These are phyloP conservation scores for Trachymyrmex cornetzi DNA, from an alignment of 1,140 invertebrate genomes.

Conservation along the genomic window DNA sequence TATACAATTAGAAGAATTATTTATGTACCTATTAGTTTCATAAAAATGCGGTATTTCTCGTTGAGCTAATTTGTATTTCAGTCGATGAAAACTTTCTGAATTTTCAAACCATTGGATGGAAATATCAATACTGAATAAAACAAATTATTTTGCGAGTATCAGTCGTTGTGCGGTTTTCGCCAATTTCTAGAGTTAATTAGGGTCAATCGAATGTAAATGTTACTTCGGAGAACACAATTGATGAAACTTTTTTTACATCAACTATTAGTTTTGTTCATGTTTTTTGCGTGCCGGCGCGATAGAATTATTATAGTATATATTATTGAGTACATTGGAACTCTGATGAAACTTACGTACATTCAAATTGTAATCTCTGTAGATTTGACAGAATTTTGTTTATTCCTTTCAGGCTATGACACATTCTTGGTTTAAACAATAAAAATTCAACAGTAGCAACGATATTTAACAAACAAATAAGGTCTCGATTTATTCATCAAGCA, in stretches of 20 bases:
- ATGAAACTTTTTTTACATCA: conserved; percentile 16
- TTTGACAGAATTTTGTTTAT: neutral
- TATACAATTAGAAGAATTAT: conserved; percentile 20
- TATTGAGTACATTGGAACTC: neutral
- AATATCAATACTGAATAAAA: conserved; percentile 44
- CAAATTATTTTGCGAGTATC: conserved; percentile 1
- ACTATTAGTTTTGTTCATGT: neutral
- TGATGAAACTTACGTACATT: neutral
- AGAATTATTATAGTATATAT: conserved; percentile 14
- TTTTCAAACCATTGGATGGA: neutral
- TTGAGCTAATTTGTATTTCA: neutral
- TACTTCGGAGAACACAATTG: conserved; percentile 20
- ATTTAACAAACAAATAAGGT: conserved; percentile 27
- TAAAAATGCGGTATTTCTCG: neutral
- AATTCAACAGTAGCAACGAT: neutral
- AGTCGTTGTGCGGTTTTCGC: neutral
- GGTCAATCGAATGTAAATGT: conserved; percentile 55
- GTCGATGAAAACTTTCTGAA: neutral
- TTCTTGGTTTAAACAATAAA: neutral
- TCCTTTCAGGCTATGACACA: neutral
- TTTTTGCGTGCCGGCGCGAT: neutral
- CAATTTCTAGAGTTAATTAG: conserved; percentile 44
- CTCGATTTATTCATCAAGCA: conserved; percentile 39
- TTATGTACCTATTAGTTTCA: conserved; percentile 8
- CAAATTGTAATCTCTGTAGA: neutral